Evolutionary conservation across 2,888 invertebrate genomes (phyloP).

Genomic region (Xylota sylvarum): DNA sequence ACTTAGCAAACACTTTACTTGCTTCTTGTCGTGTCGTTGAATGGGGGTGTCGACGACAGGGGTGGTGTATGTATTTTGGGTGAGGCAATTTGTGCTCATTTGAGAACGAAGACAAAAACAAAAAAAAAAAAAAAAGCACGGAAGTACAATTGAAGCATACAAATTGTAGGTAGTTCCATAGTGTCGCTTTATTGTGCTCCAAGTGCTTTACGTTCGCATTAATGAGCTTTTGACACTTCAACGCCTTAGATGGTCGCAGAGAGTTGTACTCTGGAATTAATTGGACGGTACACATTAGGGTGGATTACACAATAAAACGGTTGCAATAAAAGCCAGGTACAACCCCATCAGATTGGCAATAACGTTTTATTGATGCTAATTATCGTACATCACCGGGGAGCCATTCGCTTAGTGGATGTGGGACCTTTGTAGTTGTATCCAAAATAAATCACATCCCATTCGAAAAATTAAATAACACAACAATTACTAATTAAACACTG

Average conservation of each 20-base stretch:
- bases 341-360: neutral
- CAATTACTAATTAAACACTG: neutral
- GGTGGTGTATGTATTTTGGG: neutral
- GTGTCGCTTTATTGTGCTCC: conserved; percentile 43
- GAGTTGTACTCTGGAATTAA: conserved; percentile 22
- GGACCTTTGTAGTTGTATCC: no score
- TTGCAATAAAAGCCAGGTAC: neutral
- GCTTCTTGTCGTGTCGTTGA: conserved; percentile 29
- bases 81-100: conserved; percentile 35
- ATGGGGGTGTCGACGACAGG: neutral
- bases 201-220: conserved; percentile 56
- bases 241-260: conserved; percentile 7
- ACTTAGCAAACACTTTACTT: conserved; percentile 60
- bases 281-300: conserved; percentile 20
- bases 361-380: conserved; percentile 1
- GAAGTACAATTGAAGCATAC: conserved; percentile 27
- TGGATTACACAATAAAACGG: neutral
- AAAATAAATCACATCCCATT: neutral
- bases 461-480: neutral
- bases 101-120: conserved; percentile 5
- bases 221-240: conserved; percentile 59
- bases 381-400: neutral
- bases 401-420: neutral
- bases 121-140: conserved; percentile 2
- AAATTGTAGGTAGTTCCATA: conserved; percentile 35